phyloP scores from a whole-genome alignment of 2,888 invertebrate species.

The Dusona sp. region DNA sequence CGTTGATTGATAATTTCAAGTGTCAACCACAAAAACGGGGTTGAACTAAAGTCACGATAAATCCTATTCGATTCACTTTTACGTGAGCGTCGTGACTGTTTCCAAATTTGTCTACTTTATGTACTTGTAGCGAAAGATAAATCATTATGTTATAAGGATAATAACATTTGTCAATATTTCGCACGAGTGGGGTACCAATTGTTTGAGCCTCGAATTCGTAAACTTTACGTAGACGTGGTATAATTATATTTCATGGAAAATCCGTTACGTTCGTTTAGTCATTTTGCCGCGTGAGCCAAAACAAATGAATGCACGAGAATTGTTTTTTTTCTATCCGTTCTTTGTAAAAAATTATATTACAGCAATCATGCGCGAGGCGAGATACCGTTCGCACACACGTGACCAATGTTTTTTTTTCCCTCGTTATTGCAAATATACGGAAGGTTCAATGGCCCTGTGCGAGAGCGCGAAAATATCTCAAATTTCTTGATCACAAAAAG shows the following conservation, averaged over 20 bases:
- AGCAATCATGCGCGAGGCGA: conserved; percentile 9
- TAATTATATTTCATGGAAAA: neutral
- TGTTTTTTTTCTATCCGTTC: neutral
- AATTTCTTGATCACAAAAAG: neutral
- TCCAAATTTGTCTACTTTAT: neutral
- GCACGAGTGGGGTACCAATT: neutral
- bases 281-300: conserved; percentile 10
- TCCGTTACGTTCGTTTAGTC: neutral
- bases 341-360: conserved; percentile 1
- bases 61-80: neutral
- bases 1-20: neutral
- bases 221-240: neutral
- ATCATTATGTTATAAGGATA: neutral
- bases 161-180: neutral
- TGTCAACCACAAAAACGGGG: neutral
- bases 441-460: conserved; percentile 42
- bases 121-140: neutral
- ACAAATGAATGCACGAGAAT: neutral
- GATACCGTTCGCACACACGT: conserved; percentile 38
- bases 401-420: conserved; percentile 34
- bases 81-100: neutral
- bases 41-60: neutral
- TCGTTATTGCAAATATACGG: conserved; percentile 33
- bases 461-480: conserved; percentile 28
- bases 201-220: neutral